Evolutionary conservation across 1,140 invertebrate genomes (phyloP).

Genomic region (Drosophila repleta): DNA sequence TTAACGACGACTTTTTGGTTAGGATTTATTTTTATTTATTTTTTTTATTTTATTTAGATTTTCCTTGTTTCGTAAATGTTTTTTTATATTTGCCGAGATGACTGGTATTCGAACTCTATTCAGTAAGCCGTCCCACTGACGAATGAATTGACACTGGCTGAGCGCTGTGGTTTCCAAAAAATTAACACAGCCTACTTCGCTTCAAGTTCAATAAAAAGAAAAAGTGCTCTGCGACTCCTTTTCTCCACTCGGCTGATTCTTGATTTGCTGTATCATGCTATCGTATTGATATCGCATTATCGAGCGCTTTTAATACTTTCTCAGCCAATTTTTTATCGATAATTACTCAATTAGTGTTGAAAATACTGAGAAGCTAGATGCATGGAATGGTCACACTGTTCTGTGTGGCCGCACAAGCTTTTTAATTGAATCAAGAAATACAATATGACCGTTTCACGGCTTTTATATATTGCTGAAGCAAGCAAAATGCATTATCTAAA

Average conservation of each 20-base stretch:
- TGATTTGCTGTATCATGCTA: not conserved
- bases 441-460: too few relatives aligned
- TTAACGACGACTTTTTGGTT: constrained; percentile 17
- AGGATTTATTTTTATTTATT: not conserved
- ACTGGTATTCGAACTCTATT: constrained; percentile 42
- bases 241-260: not conserved
- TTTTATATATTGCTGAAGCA: too few relatives aligned
- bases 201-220: constrained; percentile 2
- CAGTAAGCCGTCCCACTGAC: constrained; percentile 39
- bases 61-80: not conserved
- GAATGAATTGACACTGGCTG: constrained; percentile 47
- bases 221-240: not conserved
- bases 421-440: not conserved
- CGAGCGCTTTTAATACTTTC: not conserved
- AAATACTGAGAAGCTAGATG: not conserved
- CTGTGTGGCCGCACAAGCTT: not conserved
- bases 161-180: not conserved
- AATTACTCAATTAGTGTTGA: not conserved
- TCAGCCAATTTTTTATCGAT: not conserved
- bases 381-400: not conserved
- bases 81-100: constrained; percentile 28
- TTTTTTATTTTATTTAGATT: not conserved
- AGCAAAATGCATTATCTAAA: too few relatives aligned
- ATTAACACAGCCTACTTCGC: constrained; percentile 31
- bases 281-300: not conserved